These are phyloP conservation scores for Acanthurus leucopareius DNA, from an alignment of 2,797 vertebrate genomes.

Conservation along the genomic window DNA sequence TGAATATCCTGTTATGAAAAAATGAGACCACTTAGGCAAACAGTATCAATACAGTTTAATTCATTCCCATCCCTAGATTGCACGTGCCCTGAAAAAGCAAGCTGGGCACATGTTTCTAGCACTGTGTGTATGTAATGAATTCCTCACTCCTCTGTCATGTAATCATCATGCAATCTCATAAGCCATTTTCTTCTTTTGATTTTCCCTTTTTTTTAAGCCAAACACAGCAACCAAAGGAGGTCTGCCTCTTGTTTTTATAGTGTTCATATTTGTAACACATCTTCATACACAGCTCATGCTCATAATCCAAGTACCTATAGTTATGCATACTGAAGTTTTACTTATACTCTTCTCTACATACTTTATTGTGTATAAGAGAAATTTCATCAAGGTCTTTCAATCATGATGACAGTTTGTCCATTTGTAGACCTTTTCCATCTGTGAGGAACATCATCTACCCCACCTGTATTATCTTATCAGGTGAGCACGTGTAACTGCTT, in stretches of 20 bases:
- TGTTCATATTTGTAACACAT: neutral
- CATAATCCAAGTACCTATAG: too few species aligned
- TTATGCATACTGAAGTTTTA: neutral
- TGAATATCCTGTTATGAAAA: too few species aligned
- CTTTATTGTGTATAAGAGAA: neutral
- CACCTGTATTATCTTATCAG: constrained; percentile 9
- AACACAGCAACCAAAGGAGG: neutral
- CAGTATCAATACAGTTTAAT: too few species aligned
- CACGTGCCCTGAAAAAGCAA: too few species aligned
- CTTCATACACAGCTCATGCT: neutral
- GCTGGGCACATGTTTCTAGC: too few species aligned
- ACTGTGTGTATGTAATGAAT: too few species aligned
- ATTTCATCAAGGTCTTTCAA: neutral
- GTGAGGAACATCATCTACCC: neutral
- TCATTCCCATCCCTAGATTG: too few species aligned
- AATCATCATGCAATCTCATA: too few species aligned
- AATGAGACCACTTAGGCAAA: too few species aligned
- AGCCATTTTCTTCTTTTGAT: too few species aligned
- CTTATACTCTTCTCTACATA: neutral
- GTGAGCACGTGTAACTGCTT: constrained; percentile 12
- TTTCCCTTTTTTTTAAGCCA: too few species aligned
- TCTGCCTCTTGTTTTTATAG: neutral
- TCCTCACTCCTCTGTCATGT: too few species aligned
- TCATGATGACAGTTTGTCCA: neutral
- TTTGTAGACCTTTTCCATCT: neutral